These are phyloP conservation scores for Halcyon senegalensis DNA, from an alignment of 2,113 vertebrate genomes.

Conservation along the genomic window DNA sequence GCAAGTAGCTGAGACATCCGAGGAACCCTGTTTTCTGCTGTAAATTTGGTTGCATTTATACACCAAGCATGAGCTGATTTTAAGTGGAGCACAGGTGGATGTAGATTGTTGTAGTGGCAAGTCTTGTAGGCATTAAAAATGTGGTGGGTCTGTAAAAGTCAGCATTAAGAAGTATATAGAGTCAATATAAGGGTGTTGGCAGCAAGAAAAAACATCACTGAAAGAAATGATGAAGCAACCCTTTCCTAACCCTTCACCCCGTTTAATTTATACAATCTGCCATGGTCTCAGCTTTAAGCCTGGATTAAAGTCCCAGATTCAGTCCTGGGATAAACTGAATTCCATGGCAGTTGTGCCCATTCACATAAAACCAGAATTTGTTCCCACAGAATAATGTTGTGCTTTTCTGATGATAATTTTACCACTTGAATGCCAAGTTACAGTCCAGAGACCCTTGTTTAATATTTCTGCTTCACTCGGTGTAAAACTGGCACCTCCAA, in stretches of 20 bases:
- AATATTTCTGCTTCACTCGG: not conserved
- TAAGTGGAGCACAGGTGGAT: not conserved
- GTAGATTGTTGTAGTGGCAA: not conserved
- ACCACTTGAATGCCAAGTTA: not conserved
- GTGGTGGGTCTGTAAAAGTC: not conserved
- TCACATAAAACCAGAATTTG: not conserved
- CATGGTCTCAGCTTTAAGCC: not conserved
- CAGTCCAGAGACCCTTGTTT: not conserved
- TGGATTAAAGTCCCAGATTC: slow-evolving; percentile 19
- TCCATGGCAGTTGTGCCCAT: not conserved
- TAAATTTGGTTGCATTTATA: not conserved
- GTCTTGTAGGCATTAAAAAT: not conserved
- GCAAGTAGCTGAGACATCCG: not conserved
- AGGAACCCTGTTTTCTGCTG: not conserved
- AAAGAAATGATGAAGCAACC: not conserved
- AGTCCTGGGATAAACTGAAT: slow-evolving; percentile 7
- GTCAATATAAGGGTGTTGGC: not conserved
- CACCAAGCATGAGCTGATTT: not conserved
- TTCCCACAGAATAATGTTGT: not conserved
- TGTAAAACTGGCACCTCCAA: not conserved
- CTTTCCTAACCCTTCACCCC: not conserved
- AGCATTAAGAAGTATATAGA: not conserved
- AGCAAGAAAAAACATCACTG: not conserved
- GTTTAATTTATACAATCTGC: slow-evolving; percentile 2
- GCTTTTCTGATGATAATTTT: rapidly evolving